These are phyloP conservation scores for Distichodus sexfasciatus DNA, from an alignment of 2,797 vertebrate genomes.

Conservation along the genomic window DNA sequence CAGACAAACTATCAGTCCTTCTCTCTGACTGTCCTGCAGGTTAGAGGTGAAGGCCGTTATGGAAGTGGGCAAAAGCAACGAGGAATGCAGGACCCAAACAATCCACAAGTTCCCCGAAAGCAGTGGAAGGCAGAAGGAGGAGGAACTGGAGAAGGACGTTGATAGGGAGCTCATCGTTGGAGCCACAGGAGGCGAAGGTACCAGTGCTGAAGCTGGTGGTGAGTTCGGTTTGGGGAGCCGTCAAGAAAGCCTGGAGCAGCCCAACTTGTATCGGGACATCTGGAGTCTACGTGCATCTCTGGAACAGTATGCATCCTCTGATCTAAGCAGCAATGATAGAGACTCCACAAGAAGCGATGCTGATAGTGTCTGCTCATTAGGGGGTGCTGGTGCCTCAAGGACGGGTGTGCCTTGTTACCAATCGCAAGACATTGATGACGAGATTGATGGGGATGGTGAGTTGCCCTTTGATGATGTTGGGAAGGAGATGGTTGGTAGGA, in stretches of 20 bases:
- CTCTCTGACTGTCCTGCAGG: constrained; percentile 72
- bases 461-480: constrained; percentile 41
- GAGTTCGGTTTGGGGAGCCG: constrained; percentile 41
- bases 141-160: constrained; percentile 34
- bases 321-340: constrained; percentile 90
- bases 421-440: constrained; percentile 80
- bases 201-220: constrained; percentile 45
- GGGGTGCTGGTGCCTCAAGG: constrained; percentile 59
- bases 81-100: constrained; percentile 35
- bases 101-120: constrained; percentile 9
- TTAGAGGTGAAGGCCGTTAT: constrained; percentile 75
- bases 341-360: constrained; percentile 90
- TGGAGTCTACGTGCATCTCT: constrained; percentile 95
- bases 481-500: constrained; percentile 53
- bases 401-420: constrained; percentile 54
- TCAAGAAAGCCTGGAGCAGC: constrained; percentile 73
- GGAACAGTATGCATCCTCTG: constrained; percentile 87
- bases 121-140: background rate
- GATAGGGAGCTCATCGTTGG: constrained; percentile 42
- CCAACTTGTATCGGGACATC: constrained; percentile 85
- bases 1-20: constrained; percentile 24
- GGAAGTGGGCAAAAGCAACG: constrained; percentile 54
- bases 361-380: constrained; percentile 83
- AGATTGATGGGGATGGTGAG: constrained; percentile 69
- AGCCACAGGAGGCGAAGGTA: constrained; percentile 53